These are phyloP conservation scores for Deroplatys truncata DNA, from an alignment of 2,888 invertebrate species.

Conservation along the genomic window DNA sequence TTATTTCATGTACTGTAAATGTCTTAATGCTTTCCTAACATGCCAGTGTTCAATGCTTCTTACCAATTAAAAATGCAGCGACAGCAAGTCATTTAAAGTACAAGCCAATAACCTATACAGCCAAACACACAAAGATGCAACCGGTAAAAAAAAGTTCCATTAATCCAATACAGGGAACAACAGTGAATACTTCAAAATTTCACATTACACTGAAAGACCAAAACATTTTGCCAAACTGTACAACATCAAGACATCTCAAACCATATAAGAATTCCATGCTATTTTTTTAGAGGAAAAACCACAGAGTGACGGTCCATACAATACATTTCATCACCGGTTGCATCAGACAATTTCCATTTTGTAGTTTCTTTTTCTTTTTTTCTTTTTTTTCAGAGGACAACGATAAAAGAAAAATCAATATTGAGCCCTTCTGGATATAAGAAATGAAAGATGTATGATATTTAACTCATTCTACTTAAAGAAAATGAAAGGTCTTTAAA, in stretches of 20 bases:
- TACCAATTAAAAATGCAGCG: constrained; percentile 7
- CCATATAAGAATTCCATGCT: not conserved
- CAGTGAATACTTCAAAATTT: not conserved
- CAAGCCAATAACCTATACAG: constrained; percentile 15
- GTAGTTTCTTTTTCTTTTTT: constrained; percentile 18
- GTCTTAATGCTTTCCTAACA: constrained; percentile 5
- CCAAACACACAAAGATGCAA: constrained; percentile 26
- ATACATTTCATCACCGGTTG: constrained; percentile 20
- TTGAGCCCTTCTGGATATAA: not conserved
- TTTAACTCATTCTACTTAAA: constrained; percentile 20
- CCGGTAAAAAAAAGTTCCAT: constrained; percentile 15
- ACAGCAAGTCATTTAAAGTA: constrained; percentile 23
- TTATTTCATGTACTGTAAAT: constrained; percentile 19
- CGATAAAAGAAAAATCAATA: constrained; percentile 15
- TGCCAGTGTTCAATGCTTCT: not conserved
- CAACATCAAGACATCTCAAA: not conserved
- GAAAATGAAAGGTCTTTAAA: not conserved
- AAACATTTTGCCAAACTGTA: not conserved
- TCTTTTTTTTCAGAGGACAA: constrained; percentile 18
- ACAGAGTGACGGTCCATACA: not conserved
- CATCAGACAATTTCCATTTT: constrained; percentile 15
- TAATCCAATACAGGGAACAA: constrained; percentile 15
- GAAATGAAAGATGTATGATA: constrained; percentile 16
- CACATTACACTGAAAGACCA: not conserved
- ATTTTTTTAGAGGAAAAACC: not conserved